phyloP scores from a whole-genome alignment of 2,888 invertebrate species.

The Anagyrus pseudococci region DNA sequence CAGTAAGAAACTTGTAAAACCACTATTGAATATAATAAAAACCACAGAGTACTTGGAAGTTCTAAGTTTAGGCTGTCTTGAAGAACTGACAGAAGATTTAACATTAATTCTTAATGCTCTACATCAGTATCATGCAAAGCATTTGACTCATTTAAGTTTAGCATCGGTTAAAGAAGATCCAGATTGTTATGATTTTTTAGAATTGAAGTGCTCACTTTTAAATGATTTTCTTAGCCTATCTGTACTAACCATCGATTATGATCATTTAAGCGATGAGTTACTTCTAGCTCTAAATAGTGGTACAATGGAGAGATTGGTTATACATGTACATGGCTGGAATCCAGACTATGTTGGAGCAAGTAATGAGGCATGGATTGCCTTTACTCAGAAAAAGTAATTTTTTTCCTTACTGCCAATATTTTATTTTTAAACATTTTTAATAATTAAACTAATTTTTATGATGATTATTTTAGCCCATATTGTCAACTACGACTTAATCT shows the following conservation, averaged over 20 bases:
- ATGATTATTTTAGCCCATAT: slow-evolving; percentile 58
- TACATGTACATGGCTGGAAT: slow-evolving; percentile 75
- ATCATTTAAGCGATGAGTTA: slow-evolving; percentile 64
- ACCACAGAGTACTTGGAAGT: slow-evolving; percentile 62
- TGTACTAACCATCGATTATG: slow-evolving; percentile 66
- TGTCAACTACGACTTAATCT: slow-evolving; percentile 69
- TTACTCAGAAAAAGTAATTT: slow-evolving; percentile 64
- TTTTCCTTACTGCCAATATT: slow-evolving; percentile 38
- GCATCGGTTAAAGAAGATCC: slow-evolving; percentile 79
- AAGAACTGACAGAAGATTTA: slow-evolving; percentile 63
- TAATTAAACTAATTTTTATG: no score
- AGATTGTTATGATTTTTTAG: slow-evolving; percentile 68
- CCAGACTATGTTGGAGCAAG: slow-evolving; percentile 71
- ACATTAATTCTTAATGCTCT: slow-evolving; percentile 61
- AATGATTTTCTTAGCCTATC: slow-evolving; percentile 63
- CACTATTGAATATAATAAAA: slow-evolving; percentile 61
- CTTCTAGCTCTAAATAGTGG: slow-evolving; percentile 61
- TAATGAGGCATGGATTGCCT: slow-evolving; percentile 70
- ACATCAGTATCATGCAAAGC: slow-evolving; percentile 63
- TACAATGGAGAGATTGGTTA: slow-evolving; percentile 67
- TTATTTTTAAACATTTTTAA: not conserved
- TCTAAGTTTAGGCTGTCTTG: slow-evolving; percentile 66
- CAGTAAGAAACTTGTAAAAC: slow-evolving; percentile 48
- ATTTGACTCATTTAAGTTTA: slow-evolving; percentile 70
- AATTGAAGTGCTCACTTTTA: slow-evolving; percentile 67